Conservation (phyloP, 92 coral and sea anemone species). For the Zoanthus sansibaricus region DNA sequence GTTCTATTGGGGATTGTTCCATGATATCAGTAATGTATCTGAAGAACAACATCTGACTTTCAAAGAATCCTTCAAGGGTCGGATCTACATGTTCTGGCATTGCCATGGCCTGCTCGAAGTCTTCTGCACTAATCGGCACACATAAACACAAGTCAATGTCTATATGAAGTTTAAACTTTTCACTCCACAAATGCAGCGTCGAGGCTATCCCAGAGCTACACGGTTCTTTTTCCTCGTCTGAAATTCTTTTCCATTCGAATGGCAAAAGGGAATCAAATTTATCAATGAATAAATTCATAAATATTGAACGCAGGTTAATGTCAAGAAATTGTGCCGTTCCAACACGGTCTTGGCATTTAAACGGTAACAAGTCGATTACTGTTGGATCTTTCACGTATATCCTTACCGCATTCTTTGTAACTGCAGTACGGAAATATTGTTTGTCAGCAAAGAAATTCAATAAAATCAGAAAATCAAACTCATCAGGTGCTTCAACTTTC, state of each 20-base stretch:
- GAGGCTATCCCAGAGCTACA: slow-evolving; percentile 57
- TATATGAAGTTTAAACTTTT: slow-evolving; percentile 40
- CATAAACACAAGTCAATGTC: slow-evolving; percentile 63
- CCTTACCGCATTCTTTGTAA: slow-evolving; percentile 29
- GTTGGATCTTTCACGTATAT: slow-evolving; percentile 59
- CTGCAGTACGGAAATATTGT: slow-evolving; percentile 43
- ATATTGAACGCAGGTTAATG: slow-evolving; percentile 50
- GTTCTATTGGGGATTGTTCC: slow-evolving; percentile 29
- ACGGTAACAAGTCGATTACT: slow-evolving; percentile 36
- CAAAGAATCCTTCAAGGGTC: background rate
- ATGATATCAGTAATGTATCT: slow-evolving; percentile 31
- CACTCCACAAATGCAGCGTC: slow-evolving; percentile 58
- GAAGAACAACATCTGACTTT: slow-evolving; percentile 41
- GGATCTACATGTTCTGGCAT: slow-evolving; percentile 55
- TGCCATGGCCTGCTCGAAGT: slow-evolving; percentile 47
- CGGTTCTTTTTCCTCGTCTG: slow-evolving; percentile 4
- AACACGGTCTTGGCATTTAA: background rate
- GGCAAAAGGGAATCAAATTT: slow-evolving; percentile 42
- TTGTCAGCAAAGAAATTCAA: slow-evolving; percentile 54
- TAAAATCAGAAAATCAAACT: slow-evolving; percentile 55
- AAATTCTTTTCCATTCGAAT: slow-evolving; percentile 48
- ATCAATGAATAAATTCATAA: slow-evolving; percentile 49
- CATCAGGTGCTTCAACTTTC: slow-evolving; percentile 56
- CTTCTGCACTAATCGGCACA: slow-evolving; percentile 44
- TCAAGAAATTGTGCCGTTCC: slow-evolving; percentile 28